phyloP scores from a whole-genome alignment of 2,797 vertebrate species.

The Borostomias antarcticus region DNA sequence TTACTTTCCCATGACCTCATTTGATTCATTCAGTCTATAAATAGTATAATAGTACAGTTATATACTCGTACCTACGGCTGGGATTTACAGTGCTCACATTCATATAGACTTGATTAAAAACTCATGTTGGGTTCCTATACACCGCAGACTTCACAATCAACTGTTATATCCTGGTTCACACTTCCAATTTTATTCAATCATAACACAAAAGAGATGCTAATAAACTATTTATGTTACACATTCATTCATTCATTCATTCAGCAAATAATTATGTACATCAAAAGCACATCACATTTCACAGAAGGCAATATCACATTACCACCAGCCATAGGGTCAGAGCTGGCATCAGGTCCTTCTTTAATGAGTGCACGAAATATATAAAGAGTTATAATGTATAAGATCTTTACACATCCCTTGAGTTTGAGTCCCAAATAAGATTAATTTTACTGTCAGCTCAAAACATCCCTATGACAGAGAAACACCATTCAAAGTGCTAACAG shows the following conservation, averaged over 20 bases:
- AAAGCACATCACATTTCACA: constrained; percentile 5
- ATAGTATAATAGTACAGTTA: too few species aligned
- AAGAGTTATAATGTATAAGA: neutral
- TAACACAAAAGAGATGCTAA: constrained; percentile 29
- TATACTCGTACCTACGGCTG: neutral
- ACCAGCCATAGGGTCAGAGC: neutral
- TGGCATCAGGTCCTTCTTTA: neutral
- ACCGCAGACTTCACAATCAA: too few species aligned
- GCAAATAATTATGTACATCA: constrained; percentile 8
- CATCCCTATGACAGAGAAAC: neutral
- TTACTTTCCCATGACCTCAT: too few species aligned
- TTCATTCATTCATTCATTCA: neutral
- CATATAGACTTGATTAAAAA: too few species aligned
- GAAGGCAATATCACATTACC: neutral
- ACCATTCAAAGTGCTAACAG: neutral
- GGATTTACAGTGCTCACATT: too few species aligned
- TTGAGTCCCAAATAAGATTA: neutral
- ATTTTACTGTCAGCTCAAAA: neutral
- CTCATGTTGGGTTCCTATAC: neutral
- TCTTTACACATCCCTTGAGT: neutral
- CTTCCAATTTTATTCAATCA: constrained; percentile 18
- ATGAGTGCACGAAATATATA: neutral
- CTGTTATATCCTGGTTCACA: neutral
- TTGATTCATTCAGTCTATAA: too few species aligned
- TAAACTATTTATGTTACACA: constrained; percentile 14